Base-by-base conservation (phyloP, 2,113 vertebrate genomes). In the Gymnobelideus leadbeateri region DNA sequence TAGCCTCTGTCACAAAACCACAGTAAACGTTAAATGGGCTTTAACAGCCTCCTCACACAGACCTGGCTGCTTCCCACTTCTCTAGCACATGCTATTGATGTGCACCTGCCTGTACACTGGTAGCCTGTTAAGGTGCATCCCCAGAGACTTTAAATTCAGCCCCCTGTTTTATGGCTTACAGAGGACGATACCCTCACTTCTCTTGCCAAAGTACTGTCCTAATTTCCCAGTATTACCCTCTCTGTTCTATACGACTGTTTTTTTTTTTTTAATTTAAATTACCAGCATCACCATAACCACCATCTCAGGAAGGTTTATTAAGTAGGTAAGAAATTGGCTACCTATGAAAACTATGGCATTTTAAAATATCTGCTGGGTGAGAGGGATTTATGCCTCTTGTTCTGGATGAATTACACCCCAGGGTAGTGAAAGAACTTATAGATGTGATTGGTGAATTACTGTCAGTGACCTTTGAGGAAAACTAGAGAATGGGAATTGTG, bases 91-190 rank as follows among this genome's bases (percentile, higher is more conserved):
- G 1, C 94, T 93, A 77, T 89, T 95, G 54, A 43, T 92, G 23
- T 28, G 55, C 21, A 89, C 28, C n/a, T 90, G 8, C 24, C 47
- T 24, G 19, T 26, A 90, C 26, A 91, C 54, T 51, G 53, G 24
- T 24, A 55, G 8, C 19, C 51, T 97, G 25, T 94, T 92, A 92
- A 94, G 89, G 43, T 26, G 14, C n/a, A 10, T 84, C 28, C 94
- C 1, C 51, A 47, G 77, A 93, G 54, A 12, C 1, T 49, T 89
- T 52, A 24, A 92, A 4, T 91, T 49, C n/a, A 57, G 55, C 25
- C 55, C 26, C 26, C 26, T 57, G 55, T 57, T 57, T 57, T 57
- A 57, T 57, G 26, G 55, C 54, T 57, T 28, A 95, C 54, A 37
- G 57, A 84, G 50, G n/a, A 23, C 19, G n/a, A 24, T 89, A 0